Conservation (phyloP, 2,797 vertebrate genomes). For the Gobionotothen gibberifrons region DNA sequence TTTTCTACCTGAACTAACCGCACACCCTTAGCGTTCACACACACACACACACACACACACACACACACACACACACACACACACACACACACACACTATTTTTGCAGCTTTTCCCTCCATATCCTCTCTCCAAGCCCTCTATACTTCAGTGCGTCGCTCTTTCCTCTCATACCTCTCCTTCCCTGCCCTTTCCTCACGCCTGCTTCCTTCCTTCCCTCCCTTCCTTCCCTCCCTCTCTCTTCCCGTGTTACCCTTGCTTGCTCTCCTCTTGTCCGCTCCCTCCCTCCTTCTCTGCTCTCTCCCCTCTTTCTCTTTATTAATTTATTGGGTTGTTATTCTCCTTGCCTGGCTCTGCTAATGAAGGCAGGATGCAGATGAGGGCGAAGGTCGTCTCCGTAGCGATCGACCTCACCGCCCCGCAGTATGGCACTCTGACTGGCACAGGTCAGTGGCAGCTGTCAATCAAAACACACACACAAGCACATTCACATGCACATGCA, state of each 20-base stretch:
- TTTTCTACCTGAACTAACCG: conserved; percentile 38
- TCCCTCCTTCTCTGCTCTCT: conserved; percentile 38
- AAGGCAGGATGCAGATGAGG: conserved; percentile 88
- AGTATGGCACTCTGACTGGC: conserved; percentile 85
- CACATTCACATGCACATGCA: conserved; percentile 25
- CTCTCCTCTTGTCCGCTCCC: conserved; percentile 57
- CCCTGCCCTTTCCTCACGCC: conserved; percentile 60
- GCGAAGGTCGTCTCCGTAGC: conserved; percentile 85
- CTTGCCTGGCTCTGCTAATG: conserved; percentile 85
- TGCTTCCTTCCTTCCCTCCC: conserved; percentile 38
- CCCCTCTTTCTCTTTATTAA: conserved; percentile 83
- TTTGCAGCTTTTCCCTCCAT: conserved; percentile 38
- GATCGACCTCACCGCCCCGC: conserved; percentile 83
- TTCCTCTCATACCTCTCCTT: conserved; percentile 55
- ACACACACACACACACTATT: conserved; percentile 18
- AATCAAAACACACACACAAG: conserved; percentile 77
- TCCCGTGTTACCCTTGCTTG: conserved; percentile 44
- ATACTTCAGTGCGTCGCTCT: conserved; percentile 60
- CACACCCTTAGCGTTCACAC: conserved; percentile 20
- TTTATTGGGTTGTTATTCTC: conserved; percentile 88
- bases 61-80: neutral
- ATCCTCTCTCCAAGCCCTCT: conserved; percentile 44
- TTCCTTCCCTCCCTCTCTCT: conserved; percentile 37
- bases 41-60: too few species aligned
- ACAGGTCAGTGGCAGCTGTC: conserved; percentile 87